Conservation (phyloP, 2,797 vertebrate genomes). For the Cynopterus sphinx region DNA sequence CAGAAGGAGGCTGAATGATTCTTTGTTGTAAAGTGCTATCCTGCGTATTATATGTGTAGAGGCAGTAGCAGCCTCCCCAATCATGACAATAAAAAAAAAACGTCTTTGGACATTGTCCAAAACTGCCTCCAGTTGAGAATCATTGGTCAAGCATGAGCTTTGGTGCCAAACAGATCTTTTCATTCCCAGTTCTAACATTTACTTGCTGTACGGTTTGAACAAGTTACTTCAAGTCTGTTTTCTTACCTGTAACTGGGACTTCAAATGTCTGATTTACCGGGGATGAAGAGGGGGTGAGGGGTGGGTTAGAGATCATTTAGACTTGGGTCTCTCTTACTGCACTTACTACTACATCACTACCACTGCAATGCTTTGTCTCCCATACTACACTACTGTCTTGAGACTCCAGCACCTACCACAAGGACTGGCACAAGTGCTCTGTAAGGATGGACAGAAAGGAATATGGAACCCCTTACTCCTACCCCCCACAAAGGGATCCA, state of each 20-base stretch:
- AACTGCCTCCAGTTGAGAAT: neutral
- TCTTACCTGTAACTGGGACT: constrained; percentile 39
- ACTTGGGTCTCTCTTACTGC: neutral
- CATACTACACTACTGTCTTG: neutral
- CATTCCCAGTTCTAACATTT: neutral
- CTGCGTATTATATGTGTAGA: neutral
- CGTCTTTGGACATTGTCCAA: neutral
- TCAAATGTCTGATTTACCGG: constrained; percentile 28
- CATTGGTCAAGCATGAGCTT: neutral
- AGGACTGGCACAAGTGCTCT: neutral
- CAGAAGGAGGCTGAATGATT: neutral
- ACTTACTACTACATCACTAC: neutral
- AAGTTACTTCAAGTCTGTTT: constrained; percentile 38
- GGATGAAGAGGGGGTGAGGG: neutral
- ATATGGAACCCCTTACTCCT: neutral
- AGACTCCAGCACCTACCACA: neutral
- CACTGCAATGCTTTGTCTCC: neutral
- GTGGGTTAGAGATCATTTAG: neutral
- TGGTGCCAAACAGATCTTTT: constrained; percentile 15
- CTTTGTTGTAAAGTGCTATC: neutral
- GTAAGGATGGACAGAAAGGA: neutral
- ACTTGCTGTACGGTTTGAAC: neutral
- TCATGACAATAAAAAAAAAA: neutral
- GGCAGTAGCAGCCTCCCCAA: neutral
- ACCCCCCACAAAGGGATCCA: neutral